Base-by-base conservation (phyloP, 2,888 invertebrate species). In the Lordiphosa fenestrarum region DNA sequence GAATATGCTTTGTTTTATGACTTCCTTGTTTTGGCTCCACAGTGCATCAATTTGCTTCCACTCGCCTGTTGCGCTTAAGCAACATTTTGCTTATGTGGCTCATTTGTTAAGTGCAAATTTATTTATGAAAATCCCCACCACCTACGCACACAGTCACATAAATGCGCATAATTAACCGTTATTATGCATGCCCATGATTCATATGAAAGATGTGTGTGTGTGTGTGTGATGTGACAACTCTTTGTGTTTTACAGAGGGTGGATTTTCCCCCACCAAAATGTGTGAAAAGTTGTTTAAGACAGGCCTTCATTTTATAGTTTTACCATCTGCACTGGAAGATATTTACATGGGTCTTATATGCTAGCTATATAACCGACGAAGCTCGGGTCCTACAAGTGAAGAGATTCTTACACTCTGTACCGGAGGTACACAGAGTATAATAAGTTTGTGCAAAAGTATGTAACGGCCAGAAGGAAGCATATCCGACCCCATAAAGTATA, bases 121-220 rank as follows among this genome's bases (percentile, higher is more conserved):
- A 77, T 84, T 77, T 77, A 77, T 76, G 76, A 81, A 76, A 73
- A 63, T 47, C 40, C 61, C 50, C 53, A 52, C 47, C 56, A 50
- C 63, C 38, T 19, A 46, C 49, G 48, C 57, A 50, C 41, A 37
- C 48, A 25, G 23, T n/a, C 23, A 49, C 35, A 44, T 30, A 61
- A 55, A 52, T 56, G 49, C 46, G 49, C 59, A 59, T 84, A 77
- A 77, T 77, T 82, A 77, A 82, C 83, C 35, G 71, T 53, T 69
- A 74, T 77, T 77, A 77, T 77, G 82, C 83, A 77, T 74, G 71
- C 42, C 42, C 83, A 77, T 77, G 77, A 82, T 78, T 77, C 84
- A 63, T 46, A 35, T 48, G 39, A 23, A 51, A 55, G 58, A 50
- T 40, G 52, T 25, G 25, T 25, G 25, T 36, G 30, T 40, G 52